Percentiles rank a stretch among this genome's conserved stretches.
phyloP scores from a whole-genome alignment of 2,113 vertebrate genomes.

The Mirza zaza region DNA sequence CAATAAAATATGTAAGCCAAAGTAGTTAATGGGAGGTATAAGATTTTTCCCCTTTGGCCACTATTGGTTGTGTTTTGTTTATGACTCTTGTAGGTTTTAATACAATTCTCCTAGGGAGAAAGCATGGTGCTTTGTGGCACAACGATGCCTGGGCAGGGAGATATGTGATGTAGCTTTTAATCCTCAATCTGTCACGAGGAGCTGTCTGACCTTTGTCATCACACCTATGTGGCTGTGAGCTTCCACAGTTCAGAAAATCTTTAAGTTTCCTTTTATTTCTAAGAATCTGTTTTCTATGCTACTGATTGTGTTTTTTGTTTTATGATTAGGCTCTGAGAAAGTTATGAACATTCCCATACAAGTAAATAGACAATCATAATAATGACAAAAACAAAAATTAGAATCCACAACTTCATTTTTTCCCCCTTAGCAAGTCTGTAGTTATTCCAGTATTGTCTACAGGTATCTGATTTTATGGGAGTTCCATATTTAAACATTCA shows the following conservation, averaged over 20 bases:
- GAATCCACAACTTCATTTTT: constrained; percentile 47
- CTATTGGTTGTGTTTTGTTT: background rate
- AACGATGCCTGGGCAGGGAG: background rate
- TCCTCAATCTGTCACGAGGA: background rate
- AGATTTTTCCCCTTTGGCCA: background rate
- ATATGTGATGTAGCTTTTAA: background rate
- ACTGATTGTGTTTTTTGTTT: constrained; percentile 75
- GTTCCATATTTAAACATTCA: constrained; percentile 85
- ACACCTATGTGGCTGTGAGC: background rate
- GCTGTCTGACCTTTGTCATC: background rate
- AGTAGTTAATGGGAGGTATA: background rate
- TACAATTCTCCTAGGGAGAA: background rate
- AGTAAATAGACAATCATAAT: constrained; percentile 74
- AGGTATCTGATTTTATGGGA: constrained; percentile 82
- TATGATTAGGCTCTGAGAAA: constrained; percentile 74
- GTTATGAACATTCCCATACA: constrained; percentile 62
- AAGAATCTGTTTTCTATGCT: constrained; percentile 62
- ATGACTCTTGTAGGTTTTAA: background rate
- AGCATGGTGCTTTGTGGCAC: background rate
- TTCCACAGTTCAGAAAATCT: background rate
- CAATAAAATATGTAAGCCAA: background rate
- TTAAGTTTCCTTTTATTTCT: constrained; percentile 21
- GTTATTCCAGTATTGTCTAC: constrained; percentile 81
- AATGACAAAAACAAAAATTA: constrained; percentile 77
- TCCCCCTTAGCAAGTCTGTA: constrained; percentile 58